Evolutionary conservation across 1,140 invertebrate species (phyloP), one percentile per base, ranked within the genome.

Genomic region (Lutraria rhynchaena): DNA sequence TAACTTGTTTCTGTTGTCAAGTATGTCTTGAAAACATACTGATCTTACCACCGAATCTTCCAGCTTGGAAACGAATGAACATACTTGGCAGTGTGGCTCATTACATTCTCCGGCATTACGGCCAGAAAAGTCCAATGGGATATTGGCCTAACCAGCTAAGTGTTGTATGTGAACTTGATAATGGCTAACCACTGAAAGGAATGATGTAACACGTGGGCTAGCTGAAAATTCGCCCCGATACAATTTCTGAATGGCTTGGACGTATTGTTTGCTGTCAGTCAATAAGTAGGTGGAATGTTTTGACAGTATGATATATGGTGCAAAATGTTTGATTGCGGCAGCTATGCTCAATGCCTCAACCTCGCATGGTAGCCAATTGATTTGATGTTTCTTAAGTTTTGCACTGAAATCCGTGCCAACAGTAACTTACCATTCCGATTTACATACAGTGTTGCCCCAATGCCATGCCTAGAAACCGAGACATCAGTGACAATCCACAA

Each of bases 401-500:
- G 82, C 74, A 70, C 85, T 86, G 24, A 84, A 85, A 46, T 80
- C 82, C 83, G 78, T 0, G 78, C 83, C 17, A 85, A 46, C 0
- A 5, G 31, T 58, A 73, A 22, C 13, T 71, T 19, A n/a, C n/a
- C n/a, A n/a, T 82, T 31, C 22, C 80, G 24, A 0, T 63, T 70
- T 17, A 81, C 61, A 63, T 84, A 82, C 13, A 82, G 15, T 19
- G 83, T 85, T 24, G 78, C 76, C 1, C 82, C 61, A n/a, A 82
- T 53, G 22, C 78, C 46, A 37, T 29, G 29, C 33, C n/a, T 53
- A 35, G 44, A 22, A 9, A 83, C 71, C 3, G 85, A 63, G 1
- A 67, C 81, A 73, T 85, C 84, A 24, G 84, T 87, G 0, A 84
- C 77, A 55, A 87, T 82, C 61, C 84, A 86, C 4, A 82, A 31